Percentiles rank a stretch among this genome's conserved stretches.
Conservation (phyloP, 2,113 vertebrate species). For the Atractosteus spatula region DNA sequence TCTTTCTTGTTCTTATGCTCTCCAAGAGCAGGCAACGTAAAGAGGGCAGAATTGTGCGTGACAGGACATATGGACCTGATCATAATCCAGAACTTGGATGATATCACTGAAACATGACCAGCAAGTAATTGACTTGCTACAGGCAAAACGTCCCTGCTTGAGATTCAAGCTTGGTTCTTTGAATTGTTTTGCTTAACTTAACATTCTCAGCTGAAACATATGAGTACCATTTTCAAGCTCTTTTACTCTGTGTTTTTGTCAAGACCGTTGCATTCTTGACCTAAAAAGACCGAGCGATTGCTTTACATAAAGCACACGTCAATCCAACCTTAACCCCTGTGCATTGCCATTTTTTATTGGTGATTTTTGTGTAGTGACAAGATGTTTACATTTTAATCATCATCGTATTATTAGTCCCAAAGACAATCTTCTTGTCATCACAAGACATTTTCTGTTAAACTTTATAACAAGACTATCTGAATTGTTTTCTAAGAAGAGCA, state of each 20-base stretch:
- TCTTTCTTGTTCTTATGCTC: neutral
- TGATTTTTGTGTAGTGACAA: no score
- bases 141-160: constrained; percentile 30
- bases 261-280: constrained; percentile 53
- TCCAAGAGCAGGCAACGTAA: neutral
- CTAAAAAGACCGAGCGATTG: constrained; percentile 56
- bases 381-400: no score
- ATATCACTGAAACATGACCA: constrained; percentile 41
- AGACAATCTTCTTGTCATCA: no score
- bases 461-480: no score
- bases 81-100: constrained; percentile 43
- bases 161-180: constrained; percentile 29
- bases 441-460: no score
- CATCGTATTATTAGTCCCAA: no score
- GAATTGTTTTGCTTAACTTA: constrained; percentile 30
- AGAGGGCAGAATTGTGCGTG: neutral
- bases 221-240: constrained; percentile 50
- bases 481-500: no score
- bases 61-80: constrained; percentile 50
- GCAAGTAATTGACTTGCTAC: constrained; percentile 47
- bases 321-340: no score
- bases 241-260: constrained; percentile 25
- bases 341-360: no score
- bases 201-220: constrained; percentile 43
- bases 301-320: constrained; percentile 47